phyloP scores from a whole-genome alignment of 1,140 invertebrate species.

The Odontomachus brunneus region DNA sequence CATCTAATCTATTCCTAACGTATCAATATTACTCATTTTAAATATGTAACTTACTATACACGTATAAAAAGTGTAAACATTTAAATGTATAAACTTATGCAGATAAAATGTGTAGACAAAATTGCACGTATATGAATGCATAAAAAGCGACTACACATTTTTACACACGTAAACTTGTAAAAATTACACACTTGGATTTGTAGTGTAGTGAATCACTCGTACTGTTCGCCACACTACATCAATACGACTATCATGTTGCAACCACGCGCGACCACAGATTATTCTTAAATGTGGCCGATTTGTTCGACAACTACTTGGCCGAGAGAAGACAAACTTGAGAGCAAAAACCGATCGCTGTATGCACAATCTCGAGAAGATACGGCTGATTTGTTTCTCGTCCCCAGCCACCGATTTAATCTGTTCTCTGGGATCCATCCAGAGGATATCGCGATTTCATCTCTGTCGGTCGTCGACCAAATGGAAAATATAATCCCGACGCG shows the following conservation, averaged over 20 bases:
- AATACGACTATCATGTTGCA: conserved; percentile 69
- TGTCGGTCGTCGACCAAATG: conserved; percentile 1
- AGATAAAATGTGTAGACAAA: no score
- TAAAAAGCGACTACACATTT: no score
- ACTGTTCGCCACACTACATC: conserved; percentile 53
- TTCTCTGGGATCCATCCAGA: conserved; percentile 1
- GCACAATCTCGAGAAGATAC: neutral
- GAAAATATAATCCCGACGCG: conserved; percentile 2
- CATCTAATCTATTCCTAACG: no score
- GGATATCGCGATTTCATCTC: conserved; percentile 31
- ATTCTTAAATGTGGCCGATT: conserved; percentile 70
- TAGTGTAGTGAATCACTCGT: conserved; percentile 66
- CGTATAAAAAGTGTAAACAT: no score
- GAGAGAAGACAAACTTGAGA: conserved; percentile 19
- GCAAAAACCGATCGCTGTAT: conserved; percentile 45
- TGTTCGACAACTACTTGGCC: conserved; percentile 48
- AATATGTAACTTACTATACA: no score
- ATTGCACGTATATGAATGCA: no score
- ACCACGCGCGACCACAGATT: conserved; percentile 74
- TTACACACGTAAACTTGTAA: no score
- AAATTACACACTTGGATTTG: no score
- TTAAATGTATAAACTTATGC: no score
- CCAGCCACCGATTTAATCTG: conserved; percentile 18
- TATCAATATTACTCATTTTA: no score
- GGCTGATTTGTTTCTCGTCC: conserved; percentile 9